These are phyloP conservation scores for Cacoxenus indagator DNA, from an alignment of 2,888 invertebrate genomes.

Conservation along the genomic window DNA sequence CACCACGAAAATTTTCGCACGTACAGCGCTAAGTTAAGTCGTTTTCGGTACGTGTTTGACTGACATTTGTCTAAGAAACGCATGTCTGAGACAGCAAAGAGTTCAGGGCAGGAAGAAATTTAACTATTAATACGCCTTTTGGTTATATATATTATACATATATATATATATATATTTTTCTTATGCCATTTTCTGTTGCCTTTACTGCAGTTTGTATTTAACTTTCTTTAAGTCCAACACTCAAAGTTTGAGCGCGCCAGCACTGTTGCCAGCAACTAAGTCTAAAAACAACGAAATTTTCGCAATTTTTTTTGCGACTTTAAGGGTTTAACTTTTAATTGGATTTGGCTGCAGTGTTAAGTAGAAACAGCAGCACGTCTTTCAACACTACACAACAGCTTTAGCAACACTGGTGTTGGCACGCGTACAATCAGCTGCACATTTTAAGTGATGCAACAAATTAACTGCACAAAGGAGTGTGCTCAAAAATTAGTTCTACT, in stretches of 20 bases:
- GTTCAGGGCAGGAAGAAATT: slow-evolving; percentile 25
- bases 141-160: no score
- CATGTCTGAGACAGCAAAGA: neutral
- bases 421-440: slow-evolving; percentile 4
- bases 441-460: slow-evolving; percentile 7
- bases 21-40: slow-evolving; percentile 41
- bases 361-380: neutral
- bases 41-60: slow-evolving; percentile 52
- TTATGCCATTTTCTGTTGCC: neutral
- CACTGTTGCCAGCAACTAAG: neutral
- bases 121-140: slow-evolving; percentile 36
- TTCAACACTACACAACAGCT: neutral
- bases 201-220: neutral
- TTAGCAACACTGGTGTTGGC: no score
- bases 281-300: neutral
- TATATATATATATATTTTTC: no score
- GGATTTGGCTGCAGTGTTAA: slow-evolving; percentile 35
- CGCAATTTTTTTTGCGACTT: neutral
- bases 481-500: neutral
- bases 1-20: slow-evolving; percentile 17
- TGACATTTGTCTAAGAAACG: slow-evolving; percentile 48
- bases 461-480: neutral
- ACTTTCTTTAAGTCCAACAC: neutral
- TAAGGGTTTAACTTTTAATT: slow-evolving; percentile 54
- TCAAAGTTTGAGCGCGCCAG: neutral